Conservation (phyloP, 92 coral and sea anemone species). For the Parazoanthus atlanticus region DNA sequence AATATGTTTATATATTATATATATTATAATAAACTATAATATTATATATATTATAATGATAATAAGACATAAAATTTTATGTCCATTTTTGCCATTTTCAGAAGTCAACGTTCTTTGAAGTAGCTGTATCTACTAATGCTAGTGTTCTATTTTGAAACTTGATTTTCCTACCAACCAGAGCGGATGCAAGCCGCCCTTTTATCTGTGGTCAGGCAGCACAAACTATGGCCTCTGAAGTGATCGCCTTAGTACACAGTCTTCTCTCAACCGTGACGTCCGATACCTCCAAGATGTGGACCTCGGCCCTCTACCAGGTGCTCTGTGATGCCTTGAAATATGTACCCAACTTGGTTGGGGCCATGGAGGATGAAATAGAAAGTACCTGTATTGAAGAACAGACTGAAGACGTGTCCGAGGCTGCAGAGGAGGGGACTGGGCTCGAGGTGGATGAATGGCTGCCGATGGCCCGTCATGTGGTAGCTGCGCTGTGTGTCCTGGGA, state of each 20-base stretch:
- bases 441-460: constrained; percentile 65
- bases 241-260: constrained; percentile 78
- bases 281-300: constrained; percentile 81
- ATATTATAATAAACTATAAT: too few relatives aligned
- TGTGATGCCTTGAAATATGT: constrained; percentile 78
- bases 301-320: constrained; percentile 79
- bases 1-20: too few relatives aligned
- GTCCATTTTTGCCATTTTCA: too few relatives aligned
- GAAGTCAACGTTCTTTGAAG: too few relatives aligned
- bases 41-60: too few relatives aligned
- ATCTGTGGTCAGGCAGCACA: constrained; percentile 95
- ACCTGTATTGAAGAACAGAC: constrained; percentile 2
- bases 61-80: too few relatives aligned
- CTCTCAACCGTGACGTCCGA: constrained; percentile 64
- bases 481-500: constrained; percentile 92
- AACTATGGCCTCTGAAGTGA: constrained; percentile 97
- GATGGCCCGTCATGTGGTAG: constrained; percentile 85
- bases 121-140: not conserved
- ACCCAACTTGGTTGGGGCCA: constrained; percentile 64
- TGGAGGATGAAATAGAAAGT: constrained; percentile 68
- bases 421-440: constrained; percentile 46
- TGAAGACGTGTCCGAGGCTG: constrained; percentile 29
- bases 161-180: constrained; percentile 46
- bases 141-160: not conserved
- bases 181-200: constrained; percentile 84